Base-by-base conservation (phyloP, 2,888 invertebrate species). In the Aelia acuminata region DNA sequence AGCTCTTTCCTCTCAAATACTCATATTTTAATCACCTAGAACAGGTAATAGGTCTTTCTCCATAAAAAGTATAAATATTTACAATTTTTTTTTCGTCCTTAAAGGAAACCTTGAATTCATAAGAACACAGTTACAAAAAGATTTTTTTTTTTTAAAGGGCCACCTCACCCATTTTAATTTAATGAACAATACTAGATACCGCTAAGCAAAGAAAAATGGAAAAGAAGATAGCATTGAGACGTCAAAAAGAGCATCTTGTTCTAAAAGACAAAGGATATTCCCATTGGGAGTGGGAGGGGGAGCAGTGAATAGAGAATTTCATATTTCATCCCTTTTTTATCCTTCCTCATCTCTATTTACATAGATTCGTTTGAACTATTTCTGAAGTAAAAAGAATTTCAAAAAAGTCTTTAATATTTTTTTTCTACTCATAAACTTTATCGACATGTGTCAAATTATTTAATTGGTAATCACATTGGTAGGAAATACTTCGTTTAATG, bases 141-240 rank as follows among this genome's bases (percentile, higher is more conserved):
- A 20, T 35, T 70, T 13, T 63, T 63, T 57, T 26, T 63, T 70
- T 18, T 18, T 18, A 20, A 43, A 43, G 43, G 4, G 43, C n/a
- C 22, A 13, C 43, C 43, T 20, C 15, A 11, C 22, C 80, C 47
- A 80, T 80, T 80, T 80, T 80, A 43, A 80, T 80, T 80, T 80
- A 80, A 80, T 80, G 80, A 80, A 80, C 80, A 80, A 80, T 80
- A 80, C 43, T 22, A 80, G 80, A 80, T 47, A 43, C 80, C 80
- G 43, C 80, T 7, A 47, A 43, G 80, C 22, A 80, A 80, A 80
- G 39, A 80, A 80, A 80, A 80, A 47, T 43, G 43, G 80, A 80
- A 43, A 80, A 80, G 80, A 80, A 80, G 80, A 80, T 80, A 80
- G 80, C 80, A 80, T 80, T 80, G 80, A 80, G 80, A 43, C 39